phyloP scores from a whole-genome alignment of 2,113 vertebrate species.

The Onychorhynchus coronatus region DNA sequence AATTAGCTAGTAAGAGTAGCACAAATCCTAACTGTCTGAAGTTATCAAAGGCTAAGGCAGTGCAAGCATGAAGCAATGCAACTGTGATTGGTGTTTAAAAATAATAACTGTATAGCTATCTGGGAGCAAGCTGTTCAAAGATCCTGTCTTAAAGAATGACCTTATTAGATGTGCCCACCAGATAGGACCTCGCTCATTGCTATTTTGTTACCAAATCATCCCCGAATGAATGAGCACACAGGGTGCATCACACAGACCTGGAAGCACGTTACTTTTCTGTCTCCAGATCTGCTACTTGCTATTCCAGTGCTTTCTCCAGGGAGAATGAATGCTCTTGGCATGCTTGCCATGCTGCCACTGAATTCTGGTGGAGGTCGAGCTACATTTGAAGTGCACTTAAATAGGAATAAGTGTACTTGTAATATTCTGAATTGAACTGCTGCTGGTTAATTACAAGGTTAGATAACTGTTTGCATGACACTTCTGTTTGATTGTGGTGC shows the following conservation, averaged over 20 bases:
- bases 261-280: neutral
- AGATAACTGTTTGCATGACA: neutral
- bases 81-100: neutral
- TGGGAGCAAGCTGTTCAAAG: neutral
- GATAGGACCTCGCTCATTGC: neutral
- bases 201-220: neutral
- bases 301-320: neutral
- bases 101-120: neutral
- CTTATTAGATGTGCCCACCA: neutral
- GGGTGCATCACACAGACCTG: neutral
- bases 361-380: neutral
- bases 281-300: neutral
- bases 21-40: neutral
- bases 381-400: neutral
- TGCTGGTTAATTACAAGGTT: neutral
- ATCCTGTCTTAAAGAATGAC: neutral
- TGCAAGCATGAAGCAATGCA: neutral
- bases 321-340: neutral
- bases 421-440: neutral
- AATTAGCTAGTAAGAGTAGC: neutral
- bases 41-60: neutral
- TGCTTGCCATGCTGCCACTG: neutral
- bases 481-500: neutral
- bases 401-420: neutral
- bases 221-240: fast-evolving